Evolutionary conservation across 2,113 vertebrate species (phyloP).

Genomic region (Solenodon paradoxus): DNA sequence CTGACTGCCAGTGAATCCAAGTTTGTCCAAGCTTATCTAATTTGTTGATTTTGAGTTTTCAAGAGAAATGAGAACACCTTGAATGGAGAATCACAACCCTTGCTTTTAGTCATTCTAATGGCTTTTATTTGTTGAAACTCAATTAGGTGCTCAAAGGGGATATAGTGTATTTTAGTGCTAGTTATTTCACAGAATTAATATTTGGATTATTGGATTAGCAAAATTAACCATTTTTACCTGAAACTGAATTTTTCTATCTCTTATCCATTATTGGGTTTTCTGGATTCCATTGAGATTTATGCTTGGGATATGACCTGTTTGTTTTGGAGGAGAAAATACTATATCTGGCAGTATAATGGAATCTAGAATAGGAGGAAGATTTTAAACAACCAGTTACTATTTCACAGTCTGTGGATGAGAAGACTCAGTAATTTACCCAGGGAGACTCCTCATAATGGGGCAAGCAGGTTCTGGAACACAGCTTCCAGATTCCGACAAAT

Average conservation of each 20-base stretch:
- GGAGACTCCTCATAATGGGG: background rate
- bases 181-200: slow-evolving; percentile 64
- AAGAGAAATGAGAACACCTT: slow-evolving; percentile 73
- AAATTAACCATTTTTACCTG: slow-evolving; percentile 19
- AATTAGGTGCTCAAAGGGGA: slow-evolving; percentile 37
- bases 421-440: background rate
- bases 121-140: slow-evolving; percentile 59
- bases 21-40: slow-evolving; percentile 72
- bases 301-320: background rate
- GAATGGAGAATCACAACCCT: slow-evolving; percentile 54
- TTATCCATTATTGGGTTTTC: slow-evolving; percentile 46
- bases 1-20: slow-evolving; percentile 61
- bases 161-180: slow-evolving; percentile 32
- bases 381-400: background rate
- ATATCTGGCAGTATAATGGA: background rate
- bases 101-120: slow-evolving; percentile 66
- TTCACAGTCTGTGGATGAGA: background rate
- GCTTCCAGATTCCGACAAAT: background rate
- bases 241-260: slow-evolving; percentile 43
- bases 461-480: background rate
- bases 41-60: slow-evolving; percentile 80
- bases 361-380: background rate
- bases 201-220: slow-evolving; percentile 46
- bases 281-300: slow-evolving; percentile 2
- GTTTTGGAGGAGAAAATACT: background rate